Percentiles rank a stretch among this genome's conserved stretches.
These are phyloP conservation scores for Pycnonotus jocosus DNA, from an alignment of 2,113 vertebrate genomes.

Conservation along the genomic window DNA sequence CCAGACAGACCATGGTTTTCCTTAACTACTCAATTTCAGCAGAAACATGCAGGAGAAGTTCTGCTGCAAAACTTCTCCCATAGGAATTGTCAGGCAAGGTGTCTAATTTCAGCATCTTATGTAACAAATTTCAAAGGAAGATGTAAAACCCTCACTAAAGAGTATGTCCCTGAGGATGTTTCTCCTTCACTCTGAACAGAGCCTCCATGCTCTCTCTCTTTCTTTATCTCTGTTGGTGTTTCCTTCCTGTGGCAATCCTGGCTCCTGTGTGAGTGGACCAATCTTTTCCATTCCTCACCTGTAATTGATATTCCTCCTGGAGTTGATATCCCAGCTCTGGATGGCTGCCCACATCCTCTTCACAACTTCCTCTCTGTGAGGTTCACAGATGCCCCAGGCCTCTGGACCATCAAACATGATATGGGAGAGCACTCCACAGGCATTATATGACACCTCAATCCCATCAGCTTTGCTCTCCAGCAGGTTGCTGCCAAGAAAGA, in stretches of 20 bases:
- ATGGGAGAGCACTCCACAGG: constrained; percentile 95
- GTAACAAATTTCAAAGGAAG: not conserved
- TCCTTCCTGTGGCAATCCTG: not conserved
- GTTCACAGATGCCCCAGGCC: constrained; percentile 88
- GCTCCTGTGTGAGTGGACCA: not conserved
- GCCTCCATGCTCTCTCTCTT: not conserved
- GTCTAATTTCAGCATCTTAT: not conserved
- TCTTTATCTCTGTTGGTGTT: not conserved
- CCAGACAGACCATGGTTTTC: not conserved
- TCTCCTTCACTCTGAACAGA: not conserved
- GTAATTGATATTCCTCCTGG: constrained; percentile 98
- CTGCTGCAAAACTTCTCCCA: not conserved
- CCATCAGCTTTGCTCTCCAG: constrained; percentile 96
- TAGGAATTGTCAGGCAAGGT: not conserved
- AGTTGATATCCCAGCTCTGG: constrained; percentile 96
- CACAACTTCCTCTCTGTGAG: constrained; percentile 85
- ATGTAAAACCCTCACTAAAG: not conserved
- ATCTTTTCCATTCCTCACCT: constrained; percentile 69
- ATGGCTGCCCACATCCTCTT: constrained; percentile 96
- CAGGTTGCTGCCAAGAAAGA: constrained; percentile 77
- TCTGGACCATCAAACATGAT: constrained; percentile 95
- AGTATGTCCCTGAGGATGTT: not conserved
- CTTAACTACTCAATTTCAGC: not conserved
- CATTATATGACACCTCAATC: constrained; percentile 97
- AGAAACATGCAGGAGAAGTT: not conserved